These are phyloP conservation scores for Steinernema khuongi DNA, from an alignment of 1,140 invertebrate species.

Conservation along the genomic window DNA sequence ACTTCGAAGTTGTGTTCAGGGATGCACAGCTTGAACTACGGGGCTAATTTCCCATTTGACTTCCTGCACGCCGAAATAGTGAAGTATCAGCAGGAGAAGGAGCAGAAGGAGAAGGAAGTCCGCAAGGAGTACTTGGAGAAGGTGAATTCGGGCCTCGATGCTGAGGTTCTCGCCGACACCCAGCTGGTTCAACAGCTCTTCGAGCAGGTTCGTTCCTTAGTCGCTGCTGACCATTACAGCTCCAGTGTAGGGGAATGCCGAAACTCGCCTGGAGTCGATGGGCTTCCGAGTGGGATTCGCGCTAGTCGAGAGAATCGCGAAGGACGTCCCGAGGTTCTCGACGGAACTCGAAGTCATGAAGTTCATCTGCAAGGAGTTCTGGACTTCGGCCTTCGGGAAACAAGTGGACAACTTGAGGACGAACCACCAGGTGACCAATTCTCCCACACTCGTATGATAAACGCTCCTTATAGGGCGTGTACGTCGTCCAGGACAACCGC, in stretches of 20 bases:
- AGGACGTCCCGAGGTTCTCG: slow-evolving; percentile 86
- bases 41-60: slow-evolving; percentile 49
- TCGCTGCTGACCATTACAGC: slow-evolving; percentile 10
- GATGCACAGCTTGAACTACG: not conserved
- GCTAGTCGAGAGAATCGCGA: slow-evolving; percentile 64
- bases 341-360: slow-evolving; percentile 97
- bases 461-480: slow-evolving; percentile 69
- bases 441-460: slow-evolving; percentile 19
- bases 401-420: slow-evolving; percentile 97
- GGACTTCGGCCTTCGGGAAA: slow-evolving; percentile 91
- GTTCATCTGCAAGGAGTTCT: slow-evolving; percentile 98
- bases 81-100: slow-evolving; percentile 45
- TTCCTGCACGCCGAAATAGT: slow-evolving; percentile 54
- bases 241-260: slow-evolving; percentile 50
- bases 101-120: slow-evolving; percentile 30
- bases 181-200: slow-evolving; percentile 44
- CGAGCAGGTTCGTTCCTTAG: slow-evolving; percentile 40
- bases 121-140: slow-evolving; percentile 20
- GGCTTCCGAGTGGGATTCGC: slow-evolving; percentile 52
- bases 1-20: no score
- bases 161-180: slow-evolving; percentile 28
- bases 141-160: slow-evolving; percentile 21
- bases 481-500: slow-evolving; percentile 91
- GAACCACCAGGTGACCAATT: slow-evolving; percentile 73
- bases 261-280: slow-evolving; percentile 50